Base-by-base conservation (phyloP, 2,113 vertebrate genomes). In the Aspiorhynchus laticeps region DNA sequence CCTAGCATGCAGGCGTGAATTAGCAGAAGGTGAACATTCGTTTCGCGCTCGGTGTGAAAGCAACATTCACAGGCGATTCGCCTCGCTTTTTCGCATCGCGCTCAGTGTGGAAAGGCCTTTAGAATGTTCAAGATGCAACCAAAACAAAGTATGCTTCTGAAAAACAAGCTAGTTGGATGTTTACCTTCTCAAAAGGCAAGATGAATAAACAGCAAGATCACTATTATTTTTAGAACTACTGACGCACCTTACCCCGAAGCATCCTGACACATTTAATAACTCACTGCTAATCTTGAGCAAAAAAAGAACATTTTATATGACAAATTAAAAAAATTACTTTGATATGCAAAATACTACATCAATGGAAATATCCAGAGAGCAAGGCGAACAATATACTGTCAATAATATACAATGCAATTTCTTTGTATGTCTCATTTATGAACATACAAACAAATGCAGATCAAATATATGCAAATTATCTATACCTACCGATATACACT, bases 141-240 rank as follows among this genome's bases (percentile, higher is more conserved):
- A 48, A 33, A 83, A 71, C 26, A 14, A 48, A 82, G n/a, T 46
- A 46, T 46, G 43, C 43, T 67, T n/a, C 28, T 21, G 43, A 51
- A 12, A 69, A 48, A 36, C 28, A 67, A 26, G 63, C 38, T 24
- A 51, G 11, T 24, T 67, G 19, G 26, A 71, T 7, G 7, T 75
- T 48, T 48, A 21, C 24, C 41, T 26, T 71, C 31, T 71, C 28
- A 11, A 75, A n/a, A 46, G 33, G 7, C 19, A 15, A 5, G 24
- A 75, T 46, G 15, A 24, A n/a, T 80, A 24, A 80, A 59, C 28
- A 14, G 51, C 77, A 24, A 76, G 74, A n/a, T 76, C 41, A 48
- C 21, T 28, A 48, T 76, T 76, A 43, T 15, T 41, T 43, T 48
- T 76, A 71, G 12, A 76, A 12, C 74, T 48, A 48, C 12, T 48